Base-by-base conservation (phyloP, 2,888 invertebrate species). In the Aphelenchoides bicaudatus region DNA sequence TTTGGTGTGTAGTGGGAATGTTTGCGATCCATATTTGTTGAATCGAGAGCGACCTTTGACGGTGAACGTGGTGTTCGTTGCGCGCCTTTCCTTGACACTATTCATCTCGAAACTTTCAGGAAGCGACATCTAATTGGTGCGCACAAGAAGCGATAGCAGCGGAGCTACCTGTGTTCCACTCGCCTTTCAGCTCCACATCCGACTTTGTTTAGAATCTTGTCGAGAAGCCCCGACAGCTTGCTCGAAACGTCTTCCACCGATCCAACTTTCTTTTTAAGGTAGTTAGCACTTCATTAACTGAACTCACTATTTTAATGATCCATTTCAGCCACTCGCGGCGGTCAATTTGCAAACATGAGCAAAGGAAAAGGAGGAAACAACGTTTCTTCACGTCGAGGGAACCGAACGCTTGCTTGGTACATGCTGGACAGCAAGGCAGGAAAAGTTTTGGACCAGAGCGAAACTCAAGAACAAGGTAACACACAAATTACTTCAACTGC, bases 321-420 rank as follows among this genome's bases (percentile, higher is more conserved):
- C n/a, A n/a, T n/a, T n/a, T n/a, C n/a, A 10, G 34, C 34, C 34
- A 34, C 27, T n/a, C 49, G 28, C 2, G 2, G 16, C 2, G 52
- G n/a, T n/a, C n/a, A n/a, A n/a, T n/a, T n/a, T n/a, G n/a, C n/a
- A n/a, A n/a, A n/a, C n/a, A n/a, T n/a, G n/a, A n/a, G n/a, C n/a
- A 51, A 27, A 16, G 46, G 39, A 47, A 54, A 47, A 16, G 54
- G 55, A 21, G 55, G 55, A 54, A 54, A 61, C 25, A 61, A 37
- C 51, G 57, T 34, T 16, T 37, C 46, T 31, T n/a, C n/a, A n/a
- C 46, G 62, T 25, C 57, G 65, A 19, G 66, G 66, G n/a, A 65
- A 63, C 62, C 61, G 58, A 48, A 61, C 65, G 10, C 39, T 66
- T 52, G 61, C 63, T 13, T 66, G 65, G 65, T 65, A 49, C 43